phyloP scores from a whole-genome alignment of 2,797 vertebrate genomes.

The Acanthornis magna region DNA sequence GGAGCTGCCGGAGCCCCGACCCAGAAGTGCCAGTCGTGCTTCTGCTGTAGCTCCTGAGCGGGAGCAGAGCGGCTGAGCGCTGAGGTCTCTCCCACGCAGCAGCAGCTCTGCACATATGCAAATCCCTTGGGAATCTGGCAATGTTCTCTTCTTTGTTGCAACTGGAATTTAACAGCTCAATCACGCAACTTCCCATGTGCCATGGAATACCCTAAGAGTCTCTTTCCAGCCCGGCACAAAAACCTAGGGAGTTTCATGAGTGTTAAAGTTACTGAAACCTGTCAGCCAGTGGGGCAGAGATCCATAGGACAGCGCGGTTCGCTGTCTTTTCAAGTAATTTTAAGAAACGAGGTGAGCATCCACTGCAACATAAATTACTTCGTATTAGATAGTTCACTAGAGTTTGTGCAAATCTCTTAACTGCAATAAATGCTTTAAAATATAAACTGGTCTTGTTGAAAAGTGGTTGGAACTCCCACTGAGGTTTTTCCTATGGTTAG shows the following conservation, averaged over 20 bases:
- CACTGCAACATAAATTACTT: background rate
- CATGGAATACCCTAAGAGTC: background rate
- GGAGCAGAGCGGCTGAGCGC: background rate
- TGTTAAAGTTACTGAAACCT: background rate
- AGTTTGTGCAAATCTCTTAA: background rate
- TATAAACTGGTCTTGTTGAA: background rate
- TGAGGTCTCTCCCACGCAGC: accelerated
- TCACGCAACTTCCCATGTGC: accelerated
- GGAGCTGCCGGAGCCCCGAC: background rate
- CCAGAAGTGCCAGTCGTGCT: background rate
- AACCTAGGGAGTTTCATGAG: background rate
- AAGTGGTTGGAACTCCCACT: background rate
- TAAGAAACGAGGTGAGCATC: background rate
- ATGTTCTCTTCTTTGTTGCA: accelerated
- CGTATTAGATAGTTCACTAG: background rate
- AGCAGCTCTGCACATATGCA: background rate
- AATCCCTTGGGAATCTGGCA: background rate
- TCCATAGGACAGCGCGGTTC: background rate
- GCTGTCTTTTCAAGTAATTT: background rate
- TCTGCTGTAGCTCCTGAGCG: accelerated
- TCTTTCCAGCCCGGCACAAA: accelerated
- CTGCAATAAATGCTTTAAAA: background rate
- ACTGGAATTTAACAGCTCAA: background rate
- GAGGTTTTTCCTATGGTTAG: background rate
- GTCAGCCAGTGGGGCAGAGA: background rate